A percentile compares a stretch with the other conserved stretches of the same genome.
Conservation (phyloP, 2,113 vertebrate genomes). For the Thomomys bottae region DNA sequence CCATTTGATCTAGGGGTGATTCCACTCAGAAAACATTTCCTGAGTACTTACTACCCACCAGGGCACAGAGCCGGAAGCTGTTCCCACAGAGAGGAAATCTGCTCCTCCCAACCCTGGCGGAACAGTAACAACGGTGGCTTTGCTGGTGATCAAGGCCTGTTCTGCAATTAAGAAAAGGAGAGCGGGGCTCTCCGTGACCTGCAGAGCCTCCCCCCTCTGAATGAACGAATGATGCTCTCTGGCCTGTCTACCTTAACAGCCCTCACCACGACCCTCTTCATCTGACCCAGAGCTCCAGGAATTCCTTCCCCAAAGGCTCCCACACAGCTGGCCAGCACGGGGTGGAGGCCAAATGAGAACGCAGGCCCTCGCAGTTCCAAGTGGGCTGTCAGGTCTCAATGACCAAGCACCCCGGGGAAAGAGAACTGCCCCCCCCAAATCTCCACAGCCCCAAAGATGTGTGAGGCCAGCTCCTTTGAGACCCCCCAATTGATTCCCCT, state of each 20-base stretch:
- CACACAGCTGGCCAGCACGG: background rate
- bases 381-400: too few species aligned
- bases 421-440: background rate
- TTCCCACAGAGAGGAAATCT: background rate
- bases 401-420: background rate
- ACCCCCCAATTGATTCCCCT: background rate
- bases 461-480: background rate
- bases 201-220: too few species aligned
- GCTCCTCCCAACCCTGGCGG: background rate
- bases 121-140: background rate
- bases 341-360: background rate
- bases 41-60: background rate
- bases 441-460: background rate
- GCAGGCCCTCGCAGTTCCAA: background rate
- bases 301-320: background rate
- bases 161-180: background rate
- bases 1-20: rapidly evolving
- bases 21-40: background rate
- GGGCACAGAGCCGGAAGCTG: background rate
- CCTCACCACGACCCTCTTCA: too few species aligned
- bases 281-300: background rate
- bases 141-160: rapidly evolving
- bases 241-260: background rate
- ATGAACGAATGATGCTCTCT: background rate
- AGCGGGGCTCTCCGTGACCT: too few species aligned